Percentiles rank a stretch among this genome's conserved stretches.
Evolutionary conservation across 1,140 invertebrate genomes (phyloP).

Genomic region (Pseudobourletiella spinata): DNA sequence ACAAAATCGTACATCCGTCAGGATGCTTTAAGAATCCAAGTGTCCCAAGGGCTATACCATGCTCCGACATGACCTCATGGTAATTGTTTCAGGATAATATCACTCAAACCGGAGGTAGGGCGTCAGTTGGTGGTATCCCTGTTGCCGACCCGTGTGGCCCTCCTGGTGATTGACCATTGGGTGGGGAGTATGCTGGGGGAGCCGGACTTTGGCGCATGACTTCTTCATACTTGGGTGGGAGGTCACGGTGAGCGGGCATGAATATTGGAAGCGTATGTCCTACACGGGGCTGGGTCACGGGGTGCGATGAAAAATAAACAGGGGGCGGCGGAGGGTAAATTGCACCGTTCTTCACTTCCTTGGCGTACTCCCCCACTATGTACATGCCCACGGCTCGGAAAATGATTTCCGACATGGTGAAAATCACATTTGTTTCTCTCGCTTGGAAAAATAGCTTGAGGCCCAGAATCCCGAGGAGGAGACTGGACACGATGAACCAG

Average conservation of each 20-base stretch:
- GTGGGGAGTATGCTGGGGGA: too few species aligned
- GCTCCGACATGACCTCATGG: too few species aligned
- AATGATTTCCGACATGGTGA: constrained; percentile 4
- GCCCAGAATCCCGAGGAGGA: neutral
- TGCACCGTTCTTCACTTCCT: neutral
- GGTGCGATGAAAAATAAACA: neutral
- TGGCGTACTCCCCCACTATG: constrained; percentile 5
- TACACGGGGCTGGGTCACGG: neutral
- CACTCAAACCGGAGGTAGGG: too few species aligned
- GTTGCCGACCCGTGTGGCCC: too few species aligned
- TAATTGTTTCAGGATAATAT: too few species aligned
- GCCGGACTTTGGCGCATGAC: too few species aligned
- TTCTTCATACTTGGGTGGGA: constrained; percentile 2
- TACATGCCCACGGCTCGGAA: constrained; percentile 9
- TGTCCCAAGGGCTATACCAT: too few species aligned
- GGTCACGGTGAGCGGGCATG: neutral
- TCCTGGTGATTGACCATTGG: too few species aligned
- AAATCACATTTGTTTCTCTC: neutral
- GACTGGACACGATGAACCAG: neutral
- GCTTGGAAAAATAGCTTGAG: constrained; percentile 1
- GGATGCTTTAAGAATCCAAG: too few species aligned
- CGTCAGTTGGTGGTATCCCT: too few species aligned
- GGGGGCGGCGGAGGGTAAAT: neutral
- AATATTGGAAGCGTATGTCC: neutral
- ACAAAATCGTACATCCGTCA: too few species aligned